Percentiles rank a stretch among this genome's conserved stretches.
These are phyloP conservation scores for Drosophila santomea DNA, from an alignment of 1,140 invertebrate genomes.

Conservation along the genomic window DNA sequence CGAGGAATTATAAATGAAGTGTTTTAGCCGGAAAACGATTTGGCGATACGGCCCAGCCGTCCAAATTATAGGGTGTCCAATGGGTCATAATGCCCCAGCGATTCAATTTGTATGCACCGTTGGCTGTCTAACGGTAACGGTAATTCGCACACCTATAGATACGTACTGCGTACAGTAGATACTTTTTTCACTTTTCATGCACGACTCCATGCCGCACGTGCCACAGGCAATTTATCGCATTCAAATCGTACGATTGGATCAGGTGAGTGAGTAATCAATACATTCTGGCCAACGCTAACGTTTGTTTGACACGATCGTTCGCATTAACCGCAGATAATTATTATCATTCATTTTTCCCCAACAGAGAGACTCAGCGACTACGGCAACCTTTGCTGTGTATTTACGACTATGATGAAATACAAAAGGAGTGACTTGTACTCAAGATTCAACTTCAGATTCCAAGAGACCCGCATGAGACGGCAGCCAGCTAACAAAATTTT, in stretches of 20 bases:
- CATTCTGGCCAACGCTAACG: slow-evolving; percentile 4
- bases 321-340: slow-evolving; percentile 38
- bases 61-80: slow-evolving; percentile 31
- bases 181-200: background rate
- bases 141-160: slow-evolving; percentile 43
- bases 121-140: slow-evolving; percentile 51
- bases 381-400: slow-evolving; percentile 32
- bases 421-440: slow-evolving; percentile 47
- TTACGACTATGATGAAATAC: slow-evolving; percentile 71
- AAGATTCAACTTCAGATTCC: slow-evolving; percentile 58
- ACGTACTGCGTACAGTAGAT: slow-evolving; percentile 7
- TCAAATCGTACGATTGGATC: slow-evolving; percentile 36
- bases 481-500: slow-evolving; percentile 48
- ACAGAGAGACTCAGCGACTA: slow-evolving; percentile 5
- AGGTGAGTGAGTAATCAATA: slow-evolving; percentile 43
- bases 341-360: slow-evolving; percentile 14
- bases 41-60: slow-evolving; percentile 1
- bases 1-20: slow-evolving; percentile 46
- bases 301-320: slow-evolving; percentile 52
- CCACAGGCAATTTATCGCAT: slow-evolving; percentile 34
- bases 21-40: slow-evolving; percentile 45
- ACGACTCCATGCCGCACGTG: slow-evolving; percentile 42
- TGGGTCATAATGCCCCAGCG: slow-evolving; percentile 8
- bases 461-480: slow-evolving; percentile 61
- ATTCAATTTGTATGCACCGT: slow-evolving; percentile 53